phyloP scores from a whole-genome alignment of 2,797 vertebrate species.

The Fundulus diaphanus region DNA sequence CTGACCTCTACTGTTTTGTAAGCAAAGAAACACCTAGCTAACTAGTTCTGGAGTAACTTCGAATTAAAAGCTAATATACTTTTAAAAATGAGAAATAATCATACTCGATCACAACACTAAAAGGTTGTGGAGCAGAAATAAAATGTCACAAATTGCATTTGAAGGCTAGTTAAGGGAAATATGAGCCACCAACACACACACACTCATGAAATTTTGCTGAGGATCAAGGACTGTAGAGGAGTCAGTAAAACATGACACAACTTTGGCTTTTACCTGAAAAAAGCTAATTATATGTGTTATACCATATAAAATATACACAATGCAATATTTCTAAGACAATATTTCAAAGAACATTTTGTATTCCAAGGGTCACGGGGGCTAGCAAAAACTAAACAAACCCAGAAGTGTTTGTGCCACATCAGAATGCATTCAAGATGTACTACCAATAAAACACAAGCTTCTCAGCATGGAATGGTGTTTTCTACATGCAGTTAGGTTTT shows the following conservation, averaged over 20 bases:
- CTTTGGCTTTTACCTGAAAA: background rate
- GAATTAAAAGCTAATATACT: too few relatives aligned
- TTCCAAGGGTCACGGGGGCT: background rate
- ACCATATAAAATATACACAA: background rate
- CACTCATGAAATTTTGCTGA: background rate
- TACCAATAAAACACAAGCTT: background rate
- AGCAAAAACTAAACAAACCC: background rate
- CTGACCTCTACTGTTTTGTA: slow-evolving; percentile 21
- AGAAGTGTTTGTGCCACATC: background rate
- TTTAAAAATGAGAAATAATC: too few relatives aligned
- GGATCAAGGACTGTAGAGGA: background rate
- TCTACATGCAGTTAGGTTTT: slow-evolving; percentile 28
- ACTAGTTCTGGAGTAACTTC: too few relatives aligned
- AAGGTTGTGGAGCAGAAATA: too few relatives aligned
- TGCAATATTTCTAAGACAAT: background rate
- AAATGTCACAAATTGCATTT: too few relatives aligned
- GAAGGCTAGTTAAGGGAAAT: too few relatives aligned
- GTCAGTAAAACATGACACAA: background rate
- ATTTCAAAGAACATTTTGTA: background rate
- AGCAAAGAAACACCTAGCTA: too few relatives aligned
- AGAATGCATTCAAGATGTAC: background rate
- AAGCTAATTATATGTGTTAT: background rate
- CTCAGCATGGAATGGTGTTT: slow-evolving; percentile 16
- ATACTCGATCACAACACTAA: too few relatives aligned
- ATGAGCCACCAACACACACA: too few relatives aligned